Evolutionary conservation across 2,113 vertebrate genomes (phyloP), one percentile per base, ranked within the genome.

Genomic region (Aphyosemion australe): DNA sequence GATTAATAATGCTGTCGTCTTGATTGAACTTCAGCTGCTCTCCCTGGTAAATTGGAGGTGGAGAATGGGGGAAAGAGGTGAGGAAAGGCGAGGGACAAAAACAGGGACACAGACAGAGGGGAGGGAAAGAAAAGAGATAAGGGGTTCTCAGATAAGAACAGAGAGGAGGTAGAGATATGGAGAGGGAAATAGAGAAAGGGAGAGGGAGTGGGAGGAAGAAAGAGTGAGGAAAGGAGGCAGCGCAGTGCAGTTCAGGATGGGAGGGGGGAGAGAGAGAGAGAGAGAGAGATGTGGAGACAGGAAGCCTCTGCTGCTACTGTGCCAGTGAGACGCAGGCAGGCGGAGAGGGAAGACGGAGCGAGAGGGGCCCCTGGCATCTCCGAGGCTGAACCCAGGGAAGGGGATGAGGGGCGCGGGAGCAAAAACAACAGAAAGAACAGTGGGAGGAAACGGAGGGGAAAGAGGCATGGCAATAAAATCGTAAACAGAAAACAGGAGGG

Each of bases 11-110:
- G 63, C 78, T 61, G 66, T 48, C 34, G 45, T 62, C 67, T 79
- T 84, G 85, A 90, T 84, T 90, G 87, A 89, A 91, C 88, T 90
- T 88, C 79, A 77, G 88, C 82, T 78, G 76, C 78, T 76, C 72
- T 79, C 78, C 71, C 59, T 65, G 67, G 72, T 71, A 85, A 78
- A 86, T 61, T 49, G 51, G 78, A 84, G 63, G 74, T 68, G 78
- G 72, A 37, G 61, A 45, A 7, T 9, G 32, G 57, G n/a, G 50
- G 2, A 18, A 46, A 6, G 20, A 13, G 32, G 57, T 48, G 2
- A 18, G 46, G n/a, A 77, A 68, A 41, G 60, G 48, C 6, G 21
- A 12, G 26, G 41, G 21, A 51, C 61, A 60, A 76, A 62, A 62
- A 61, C 69, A 70, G 67, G 50, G 79, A 60, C 48, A 72, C 52